A percentile compares a stretch with the other conserved stretches of the same genome.
Conservation (phyloP, 2,888 invertebrate genomes). For the Chloromyia formosa region DNA sequence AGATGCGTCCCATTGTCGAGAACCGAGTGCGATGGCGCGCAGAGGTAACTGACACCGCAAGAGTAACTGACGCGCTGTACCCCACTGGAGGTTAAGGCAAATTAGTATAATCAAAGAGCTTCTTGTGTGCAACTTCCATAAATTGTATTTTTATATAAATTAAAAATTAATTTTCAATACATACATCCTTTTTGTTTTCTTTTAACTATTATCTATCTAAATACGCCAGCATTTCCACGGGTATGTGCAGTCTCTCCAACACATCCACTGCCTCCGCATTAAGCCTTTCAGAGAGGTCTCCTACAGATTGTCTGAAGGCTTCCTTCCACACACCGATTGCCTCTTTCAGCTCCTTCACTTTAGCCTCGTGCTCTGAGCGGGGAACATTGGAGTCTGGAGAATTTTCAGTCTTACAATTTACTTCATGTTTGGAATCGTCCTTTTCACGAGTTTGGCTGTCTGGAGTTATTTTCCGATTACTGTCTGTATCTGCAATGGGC, state of each 20-base stretch:
- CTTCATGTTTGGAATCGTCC: neutral
- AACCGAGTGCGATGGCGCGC: no score
- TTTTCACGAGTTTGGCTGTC: neutral
- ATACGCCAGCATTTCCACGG: constrained; percentile 56
- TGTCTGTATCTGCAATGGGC: neutral
- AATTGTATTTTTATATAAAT: no score
- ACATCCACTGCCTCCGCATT: constrained; percentile 51
- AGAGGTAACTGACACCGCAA: no score
- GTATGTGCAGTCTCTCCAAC: constrained; percentile 54
- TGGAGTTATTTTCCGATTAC: no score
- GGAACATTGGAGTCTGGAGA: neutral
- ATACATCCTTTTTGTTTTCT: no score
- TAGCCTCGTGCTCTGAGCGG: constrained; percentile 45
- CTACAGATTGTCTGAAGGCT: constrained; percentile 55
- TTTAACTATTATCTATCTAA: constrained; percentile 39
- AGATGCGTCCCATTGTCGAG: no score
- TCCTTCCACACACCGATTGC: constrained; percentile 55
- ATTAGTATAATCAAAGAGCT: no score
- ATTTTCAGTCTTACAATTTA: neutral
- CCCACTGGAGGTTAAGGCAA: no score
- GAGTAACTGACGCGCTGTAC: no score
- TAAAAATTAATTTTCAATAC: no score
- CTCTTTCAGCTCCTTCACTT: constrained; percentile 51
- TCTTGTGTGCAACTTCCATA: no score
- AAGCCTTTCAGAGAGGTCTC: constrained; percentile 54